These are phyloP conservation scores for Chaetodon trifasciatus DNA, from an alignment of 2,797 vertebrate genomes.

Conservation along the genomic window DNA sequence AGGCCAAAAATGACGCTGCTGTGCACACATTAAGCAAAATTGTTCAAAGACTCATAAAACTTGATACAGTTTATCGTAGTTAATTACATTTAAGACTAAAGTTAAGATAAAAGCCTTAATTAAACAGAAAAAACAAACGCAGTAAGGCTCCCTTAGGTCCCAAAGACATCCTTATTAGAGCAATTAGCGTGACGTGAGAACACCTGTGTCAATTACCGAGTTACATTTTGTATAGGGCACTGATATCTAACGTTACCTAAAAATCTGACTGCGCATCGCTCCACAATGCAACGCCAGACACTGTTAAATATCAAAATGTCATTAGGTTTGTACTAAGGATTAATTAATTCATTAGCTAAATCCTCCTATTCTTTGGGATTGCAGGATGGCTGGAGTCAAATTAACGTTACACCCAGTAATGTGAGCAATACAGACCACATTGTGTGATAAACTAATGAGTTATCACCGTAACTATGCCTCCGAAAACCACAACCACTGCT, in stretches of 20 bases:
- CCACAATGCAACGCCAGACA: too few species aligned
- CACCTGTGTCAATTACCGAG: not conserved
- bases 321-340: not conserved
- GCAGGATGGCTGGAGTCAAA: not conserved
- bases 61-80: not conserved
- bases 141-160: not conserved
- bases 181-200: slow-evolving; percentile 12
- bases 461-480: not conserved
- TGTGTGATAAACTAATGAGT: not conserved
- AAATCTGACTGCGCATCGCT: not conserved
- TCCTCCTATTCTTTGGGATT: not conserved
- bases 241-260: not conserved
- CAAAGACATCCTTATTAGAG: too few species aligned
- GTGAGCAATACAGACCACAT: not conserved
- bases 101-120: not conserved
- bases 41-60: not conserved
- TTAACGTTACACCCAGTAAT: not conserved
- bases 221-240: not conserved
- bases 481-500: not conserved
- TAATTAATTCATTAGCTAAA: not conserved
- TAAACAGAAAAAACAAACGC: not conserved
- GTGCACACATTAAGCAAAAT: not conserved
- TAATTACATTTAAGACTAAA: not conserved
- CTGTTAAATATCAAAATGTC: not conserved
- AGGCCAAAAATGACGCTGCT: not conserved